Base-by-base conservation (phyloP, 2,888 invertebrate genomes). In the Carcina quercana region DNA sequence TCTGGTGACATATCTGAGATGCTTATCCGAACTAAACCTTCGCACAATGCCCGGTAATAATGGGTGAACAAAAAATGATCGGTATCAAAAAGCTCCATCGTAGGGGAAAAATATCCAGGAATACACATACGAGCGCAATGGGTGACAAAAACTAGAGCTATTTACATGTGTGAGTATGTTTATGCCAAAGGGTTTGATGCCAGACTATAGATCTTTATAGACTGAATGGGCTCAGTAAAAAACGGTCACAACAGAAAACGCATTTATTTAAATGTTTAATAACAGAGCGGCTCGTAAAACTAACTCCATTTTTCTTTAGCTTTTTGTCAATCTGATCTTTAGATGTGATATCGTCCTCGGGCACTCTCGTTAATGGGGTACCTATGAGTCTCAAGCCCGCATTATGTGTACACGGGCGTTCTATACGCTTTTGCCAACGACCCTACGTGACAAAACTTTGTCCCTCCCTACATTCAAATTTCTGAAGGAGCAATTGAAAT, bases 401-500 rank as follows among this genome's bases (percentile, higher is more conserved):
- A 80, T 82, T 82, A 73, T 76, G 67, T 79, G 68, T 68, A 61
- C 63, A 59, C 66, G 50, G 48, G 56, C 62, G 68, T 72, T 72
- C 71, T 73, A 75, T 78, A 70, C 58, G 53, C 48, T 53, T 47
- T 50, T 45, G 50, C 63, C 59, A 46, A 50, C 66, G 76, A 68
- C 79, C 80, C 79, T 79, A 82, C 80, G 82, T 80, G 83, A 79
- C 80, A 82, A 79, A 76, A 79, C 73, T 78, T 73, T 71, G 75
- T 79, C 80, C 83, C 83, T 80, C 80, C 82, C 83, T 63, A 74
- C 75, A 80, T 82, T 80, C 80, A 83, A 80, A 83, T 78, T 68
- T 82, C 76, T 83, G 79, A 82, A 83, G 83, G 75, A 83, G 83
- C 82, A 82, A 83, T 83, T 83, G 83, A 83, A 83, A 83, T 82